Base-by-base conservation (phyloP, 2,113 vertebrate species). In the Pristiophorus japonicus region DNA sequence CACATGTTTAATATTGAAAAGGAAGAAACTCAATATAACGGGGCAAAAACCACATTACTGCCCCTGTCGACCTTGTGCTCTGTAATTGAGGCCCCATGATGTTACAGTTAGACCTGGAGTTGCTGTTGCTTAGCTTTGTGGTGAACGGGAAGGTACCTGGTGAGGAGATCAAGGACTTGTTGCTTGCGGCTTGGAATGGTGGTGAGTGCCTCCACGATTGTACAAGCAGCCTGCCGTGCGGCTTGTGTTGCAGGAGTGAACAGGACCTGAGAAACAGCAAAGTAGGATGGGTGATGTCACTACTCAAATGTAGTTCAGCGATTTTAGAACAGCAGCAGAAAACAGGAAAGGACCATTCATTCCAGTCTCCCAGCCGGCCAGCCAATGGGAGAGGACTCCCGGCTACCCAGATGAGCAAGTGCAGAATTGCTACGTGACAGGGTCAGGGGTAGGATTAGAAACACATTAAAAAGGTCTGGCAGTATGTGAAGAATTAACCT, bases 161-260 rank as follows among this genome's bases (percentile, higher is more conserved):
- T 99, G 95, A 99, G 98, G 94, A 99, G 98, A 96, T 99, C 99
- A 0, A 99, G 98, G 96, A 99, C 99, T 95, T 99, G 99, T 95
- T 99, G 99, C 94, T 99, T 99, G 96, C 99, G 98, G 97, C 99
- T 99, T 51, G 99, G 99, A 96, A 99, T 98, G 96, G 99, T 98
- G 63, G 99, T 98, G 14, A 99, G 97, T 3, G 99, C 99, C 97
- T 99, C 99, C 88, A 99, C 99, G 0, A 99, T 99, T 65, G 99
- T 99, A 96, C 99, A 99, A 0, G 99, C 99, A 2, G 99, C 99
- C 96, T 99, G 99, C 30, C 99, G 97, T 0, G 99, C 99, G 1
- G 99, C 99, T 97, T 99, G 99, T 2, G 99, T 99, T 1, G 99
- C 99, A 0, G 99, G 99, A 62, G 99, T 99, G 94, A 99, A 99